Evolutionary conservation across 1,140 invertebrate species (phyloP).

Genomic region (Mactra quadrangularis): DNA sequence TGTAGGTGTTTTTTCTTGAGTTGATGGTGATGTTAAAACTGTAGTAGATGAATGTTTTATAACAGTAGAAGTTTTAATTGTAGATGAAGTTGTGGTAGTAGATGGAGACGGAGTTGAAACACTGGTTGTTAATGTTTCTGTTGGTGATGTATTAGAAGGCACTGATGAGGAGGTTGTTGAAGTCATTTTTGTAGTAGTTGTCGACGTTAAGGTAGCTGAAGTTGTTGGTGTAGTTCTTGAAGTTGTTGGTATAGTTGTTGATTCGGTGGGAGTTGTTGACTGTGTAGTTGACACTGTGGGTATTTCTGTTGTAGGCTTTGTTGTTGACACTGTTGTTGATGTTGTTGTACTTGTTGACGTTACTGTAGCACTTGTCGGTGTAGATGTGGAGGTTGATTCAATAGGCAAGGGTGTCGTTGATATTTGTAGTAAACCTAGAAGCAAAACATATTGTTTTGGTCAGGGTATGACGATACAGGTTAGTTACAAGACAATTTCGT

Average conservation of each 20-base stretch:
- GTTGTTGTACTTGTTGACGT: conserved; percentile 29
- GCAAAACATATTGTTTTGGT: no score
- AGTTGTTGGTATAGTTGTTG: conserved; percentile 16
- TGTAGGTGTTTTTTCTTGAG: background rate
- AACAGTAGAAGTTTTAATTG: background rate
- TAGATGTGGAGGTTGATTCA: background rate
- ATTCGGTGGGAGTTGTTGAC: background rate
- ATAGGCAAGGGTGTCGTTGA: background rate
- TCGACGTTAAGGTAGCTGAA: background rate
- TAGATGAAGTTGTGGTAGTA: background rate
- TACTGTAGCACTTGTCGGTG: background rate
- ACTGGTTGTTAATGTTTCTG: background rate
- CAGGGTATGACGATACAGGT: no score
- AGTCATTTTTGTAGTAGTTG: background rate
- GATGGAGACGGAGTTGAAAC: background rate
- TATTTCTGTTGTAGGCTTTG: background rate
- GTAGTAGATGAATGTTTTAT: background rate
- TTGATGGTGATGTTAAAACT: background rate
- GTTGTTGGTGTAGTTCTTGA: background rate
- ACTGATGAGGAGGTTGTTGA: background rate
- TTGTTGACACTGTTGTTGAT: background rate
- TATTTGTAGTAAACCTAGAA: no score
- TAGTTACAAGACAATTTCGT: no score
- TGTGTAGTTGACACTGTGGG: conserved; percentile 2
- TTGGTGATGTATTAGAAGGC: background rate